phyloP scores from a whole-genome alignment of 2,888 invertebrate species.

The Aspidiotus destructor region DNA sequence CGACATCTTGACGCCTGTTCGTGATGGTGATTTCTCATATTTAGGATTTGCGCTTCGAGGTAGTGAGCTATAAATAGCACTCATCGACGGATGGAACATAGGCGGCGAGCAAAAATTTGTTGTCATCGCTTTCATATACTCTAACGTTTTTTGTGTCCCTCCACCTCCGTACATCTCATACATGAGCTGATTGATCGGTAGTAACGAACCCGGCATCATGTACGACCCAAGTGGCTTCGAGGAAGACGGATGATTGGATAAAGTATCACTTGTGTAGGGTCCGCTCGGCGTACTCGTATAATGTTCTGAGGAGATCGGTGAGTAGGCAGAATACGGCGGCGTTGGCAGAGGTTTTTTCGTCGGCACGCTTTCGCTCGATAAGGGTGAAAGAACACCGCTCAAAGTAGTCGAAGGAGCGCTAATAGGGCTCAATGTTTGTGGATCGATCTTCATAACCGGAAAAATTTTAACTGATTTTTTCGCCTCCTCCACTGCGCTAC shows the following conservation, averaged over 20 bases:
- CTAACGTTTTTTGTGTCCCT: background rate
- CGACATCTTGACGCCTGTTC: background rate
- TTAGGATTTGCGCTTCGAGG: background rate
- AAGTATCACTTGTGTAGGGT: background rate
- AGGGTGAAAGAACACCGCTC: background rate
- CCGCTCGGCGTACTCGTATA: background rate
- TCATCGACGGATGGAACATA: background rate
- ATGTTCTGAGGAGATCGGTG: background rate
- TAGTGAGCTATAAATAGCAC: background rate
- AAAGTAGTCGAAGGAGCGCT: slow-evolving; percentile 31
- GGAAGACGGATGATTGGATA: background rate
- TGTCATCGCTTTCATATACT: background rate
- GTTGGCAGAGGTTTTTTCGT: background rate
- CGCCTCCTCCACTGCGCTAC: background rate
- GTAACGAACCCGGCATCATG: background rate
- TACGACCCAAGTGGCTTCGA: background rate
- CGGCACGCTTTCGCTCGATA: too few relatives aligned
- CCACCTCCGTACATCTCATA: slow-evolving; percentile 1
- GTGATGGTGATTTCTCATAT: background rate
- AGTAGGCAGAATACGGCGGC: background rate
- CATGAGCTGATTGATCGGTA: slow-evolving; percentile 3
- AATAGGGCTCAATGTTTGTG: slow-evolving; percentile 50
- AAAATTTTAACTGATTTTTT: background rate
- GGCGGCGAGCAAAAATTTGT: background rate
- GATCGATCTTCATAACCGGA: slow-evolving; percentile 44